Evolutionary conservation across 2,797 vertebrate genomes (phyloP), one percentile per base, ranked within the genome.

Genomic region (Peromyscus eremicus): DNA sequence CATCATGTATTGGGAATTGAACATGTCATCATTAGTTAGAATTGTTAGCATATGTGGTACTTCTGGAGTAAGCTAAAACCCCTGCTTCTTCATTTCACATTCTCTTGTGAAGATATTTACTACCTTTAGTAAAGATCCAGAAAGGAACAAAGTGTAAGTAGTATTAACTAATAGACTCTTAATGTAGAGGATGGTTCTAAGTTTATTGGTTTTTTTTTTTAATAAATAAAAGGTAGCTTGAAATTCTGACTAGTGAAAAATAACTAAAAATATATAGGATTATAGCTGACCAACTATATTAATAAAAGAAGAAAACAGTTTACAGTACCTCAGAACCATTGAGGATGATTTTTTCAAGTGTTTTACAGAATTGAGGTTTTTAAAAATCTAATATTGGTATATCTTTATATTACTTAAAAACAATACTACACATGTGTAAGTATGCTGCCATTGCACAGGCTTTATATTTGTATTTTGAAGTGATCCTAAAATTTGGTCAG

Each of bases 381-480:
- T 79, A 10, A 73, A 55, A 76, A 71, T 25, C 60, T 34, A 73
- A 73, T 19, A 12, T 73, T 71, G 32, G 10, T 6, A 3, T 79
- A 34, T 79, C 12, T 87, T 94, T 95, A 6, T 86, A 76, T 83
- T 91, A 84, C 17, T 88, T 89, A 81, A 60, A 94, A 70, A 89
- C 57, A 88, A 14, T 95, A 85, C 32, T 80, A 11, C 46, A 60
- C 34, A 94, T 92, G 55, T 43, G 60, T 68, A 75, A 79, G 32
- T 16, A 0, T 77, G 21, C 11, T 94, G 1, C 43, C 5, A 9
- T 93, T 64, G n/a, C 21, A 86, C 25, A 86, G 49, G 25, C 83
- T 93, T 97, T 68, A 55, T 70, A 77, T 19, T 55, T 94, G 49
- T 55, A 77, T 94, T 97, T 96, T 95, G 17, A 75, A 89, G 37